These are phyloP conservation scores for Chiroxiphia lanceolata DNA, from an alignment of 2,797 vertebrate genomes.

Conservation along the genomic window DNA sequence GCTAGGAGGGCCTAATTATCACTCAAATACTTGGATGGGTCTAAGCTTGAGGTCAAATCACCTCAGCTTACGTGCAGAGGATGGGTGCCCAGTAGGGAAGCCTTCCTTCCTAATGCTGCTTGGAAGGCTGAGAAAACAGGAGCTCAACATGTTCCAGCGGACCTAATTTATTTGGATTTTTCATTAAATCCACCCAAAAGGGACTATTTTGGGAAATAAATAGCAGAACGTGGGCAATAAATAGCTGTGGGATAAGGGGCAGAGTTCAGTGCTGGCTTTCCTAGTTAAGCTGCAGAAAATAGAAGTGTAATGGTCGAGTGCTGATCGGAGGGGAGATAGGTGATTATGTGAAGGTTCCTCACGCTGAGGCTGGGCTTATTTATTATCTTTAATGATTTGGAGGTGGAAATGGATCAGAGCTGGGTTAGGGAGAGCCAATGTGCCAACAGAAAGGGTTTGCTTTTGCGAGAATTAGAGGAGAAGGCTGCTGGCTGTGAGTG, in stretches of 20 bases:
- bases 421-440: neutral
- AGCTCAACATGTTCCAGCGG: neutral
- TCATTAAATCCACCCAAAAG: conserved; percentile 6
- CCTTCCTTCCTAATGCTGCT: neutral
- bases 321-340: neutral
- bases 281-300: conserved; percentile 20
- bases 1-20: neutral
- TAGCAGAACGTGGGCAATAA: conserved; percentile 11
- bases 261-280: neutral
- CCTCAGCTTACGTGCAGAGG: accelerated
- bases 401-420: conserved; percentile 13
- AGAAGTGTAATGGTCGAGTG: neutral
- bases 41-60: neutral
- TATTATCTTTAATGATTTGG: conserved; percentile 13
- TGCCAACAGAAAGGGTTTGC: neutral
- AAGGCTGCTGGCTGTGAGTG: neutral
- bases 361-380: neutral
- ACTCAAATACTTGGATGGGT: neutral
- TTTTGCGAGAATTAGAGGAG: neutral
- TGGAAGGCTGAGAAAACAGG: neutral
- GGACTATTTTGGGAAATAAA: conserved; percentile 12
- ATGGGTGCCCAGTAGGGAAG: neutral
- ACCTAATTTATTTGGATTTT: conserved; percentile 12
- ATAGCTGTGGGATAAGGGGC: conserved; percentile 20
- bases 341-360: neutral